phyloP scores from a whole-genome alignment of 2,797 vertebrate species.

The Ceryle rudis region DNA sequence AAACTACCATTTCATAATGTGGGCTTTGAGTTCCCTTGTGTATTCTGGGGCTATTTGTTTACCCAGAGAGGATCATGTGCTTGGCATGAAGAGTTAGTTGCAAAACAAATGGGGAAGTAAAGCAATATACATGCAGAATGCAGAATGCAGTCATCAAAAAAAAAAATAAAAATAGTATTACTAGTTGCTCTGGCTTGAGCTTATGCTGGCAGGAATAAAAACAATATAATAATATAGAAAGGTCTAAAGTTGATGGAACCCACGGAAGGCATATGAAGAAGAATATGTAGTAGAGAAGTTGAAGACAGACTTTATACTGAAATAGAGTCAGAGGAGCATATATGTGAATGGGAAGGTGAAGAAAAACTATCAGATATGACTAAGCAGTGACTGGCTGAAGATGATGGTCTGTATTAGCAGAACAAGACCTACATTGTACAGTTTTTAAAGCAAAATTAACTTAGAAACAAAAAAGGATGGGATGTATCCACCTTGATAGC shows the following conservation, averaged over 20 bases:
- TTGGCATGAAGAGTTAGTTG: background rate
- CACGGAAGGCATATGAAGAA: background rate
- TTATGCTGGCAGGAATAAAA: background rate
- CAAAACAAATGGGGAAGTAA: background rate
- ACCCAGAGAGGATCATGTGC: background rate
- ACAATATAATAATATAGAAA: background rate
- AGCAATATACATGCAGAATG: background rate
- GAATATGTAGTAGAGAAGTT: background rate
- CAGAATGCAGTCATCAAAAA: background rate
- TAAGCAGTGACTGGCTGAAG: background rate
- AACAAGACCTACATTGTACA: background rate
- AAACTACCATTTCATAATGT: background rate
- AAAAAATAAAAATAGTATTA: background rate
- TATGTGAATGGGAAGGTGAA: rapidly evolving
- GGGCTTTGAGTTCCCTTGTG: background rate
- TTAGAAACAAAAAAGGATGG: background rate
- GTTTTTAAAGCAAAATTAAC: background rate
- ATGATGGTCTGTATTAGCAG: background rate
- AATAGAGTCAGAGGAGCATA: background rate
- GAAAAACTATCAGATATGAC: background rate
- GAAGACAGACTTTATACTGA: background rate
- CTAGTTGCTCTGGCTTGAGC: background rate
- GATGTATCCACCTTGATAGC: background rate
- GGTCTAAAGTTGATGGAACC: background rate
- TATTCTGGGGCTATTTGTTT: conserved; percentile 28